A percentile compares a stretch with the other conserved stretches of the same genome.
Evolutionary conservation across 1,140 invertebrate species (phyloP).

Genomic region (Oryctes rhinoceros): DNA sequence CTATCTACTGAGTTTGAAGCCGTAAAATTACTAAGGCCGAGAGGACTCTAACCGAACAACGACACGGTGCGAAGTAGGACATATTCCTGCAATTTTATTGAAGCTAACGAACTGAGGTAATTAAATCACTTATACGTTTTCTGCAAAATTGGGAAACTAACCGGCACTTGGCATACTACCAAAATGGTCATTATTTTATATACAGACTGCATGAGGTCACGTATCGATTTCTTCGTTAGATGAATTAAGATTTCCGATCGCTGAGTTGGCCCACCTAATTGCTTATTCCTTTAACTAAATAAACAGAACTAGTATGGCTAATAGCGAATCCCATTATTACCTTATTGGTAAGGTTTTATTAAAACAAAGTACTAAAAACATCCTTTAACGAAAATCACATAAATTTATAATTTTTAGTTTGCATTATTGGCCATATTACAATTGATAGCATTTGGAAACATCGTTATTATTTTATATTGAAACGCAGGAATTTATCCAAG

Average conservation of each 20-base stretch:
- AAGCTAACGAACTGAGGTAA: not conserved
- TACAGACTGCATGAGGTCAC: not conserved
- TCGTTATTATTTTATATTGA: too few relatives aligned
- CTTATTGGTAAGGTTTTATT: too few relatives aligned
- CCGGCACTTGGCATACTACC: not conserved
- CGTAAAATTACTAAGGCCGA: not conserved
- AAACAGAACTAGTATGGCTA: too few relatives aligned
- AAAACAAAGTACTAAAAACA: too few relatives aligned
- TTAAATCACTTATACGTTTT: not conserved
- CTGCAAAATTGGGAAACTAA: not conserved
- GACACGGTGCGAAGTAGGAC: not conserved
- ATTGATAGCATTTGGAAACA: too few relatives aligned
- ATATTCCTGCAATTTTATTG: constrained; percentile 7
- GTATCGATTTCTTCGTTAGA: constrained; percentile 13
- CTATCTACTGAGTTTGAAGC: not conserved
- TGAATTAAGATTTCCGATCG: not conserved
- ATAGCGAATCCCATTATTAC: too few relatives aligned
- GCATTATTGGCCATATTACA: too few relatives aligned
- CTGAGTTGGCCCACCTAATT: not conserved
- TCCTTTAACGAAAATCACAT: too few relatives aligned
- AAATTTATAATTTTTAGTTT: too few relatives aligned
- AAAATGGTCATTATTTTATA: constrained; percentile 15
- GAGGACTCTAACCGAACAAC: not conserved
- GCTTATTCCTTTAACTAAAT: not conserved
- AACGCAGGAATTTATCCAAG: too few relatives aligned